phyloP scores from a whole-genome alignment of 2,797 vertebrate species.

The Megalops cyprinoides region DNA sequence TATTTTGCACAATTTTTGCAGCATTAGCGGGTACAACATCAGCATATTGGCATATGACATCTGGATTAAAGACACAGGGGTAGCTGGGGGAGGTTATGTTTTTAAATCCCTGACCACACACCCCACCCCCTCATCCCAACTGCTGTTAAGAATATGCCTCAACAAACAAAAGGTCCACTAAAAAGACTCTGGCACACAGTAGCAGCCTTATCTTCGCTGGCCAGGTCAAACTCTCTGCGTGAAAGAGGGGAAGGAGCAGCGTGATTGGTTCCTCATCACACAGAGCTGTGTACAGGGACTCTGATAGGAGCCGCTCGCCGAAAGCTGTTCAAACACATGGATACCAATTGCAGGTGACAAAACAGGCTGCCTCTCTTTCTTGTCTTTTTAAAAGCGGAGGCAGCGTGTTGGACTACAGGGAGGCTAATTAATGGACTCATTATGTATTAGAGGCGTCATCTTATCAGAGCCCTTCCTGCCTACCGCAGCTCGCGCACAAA shows the following conservation, averaged over 20 bases:
- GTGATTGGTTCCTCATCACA: conserved; percentile 44
- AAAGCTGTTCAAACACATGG: conserved; percentile 66
- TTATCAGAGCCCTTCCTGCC: conserved; percentile 67
- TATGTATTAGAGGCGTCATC: conserved; percentile 67
- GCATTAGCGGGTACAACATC: conserved; percentile 48
- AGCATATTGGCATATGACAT: conserved; percentile 52
- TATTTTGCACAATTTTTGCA: not conserved
- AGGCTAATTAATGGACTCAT: conserved; percentile 76
- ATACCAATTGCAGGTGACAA: conserved; percentile 61
- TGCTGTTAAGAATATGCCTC: conserved; percentile 6
- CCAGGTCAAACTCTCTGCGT: conserved; percentile 55
- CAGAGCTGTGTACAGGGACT: too few relatives aligned
- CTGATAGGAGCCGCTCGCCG: conserved; percentile 50
- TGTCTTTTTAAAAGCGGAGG: conserved; percentile 55
- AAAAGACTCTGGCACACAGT: conserved; percentile 33
- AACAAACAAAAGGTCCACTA: conserved; percentile 43
- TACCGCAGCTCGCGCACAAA: conserved; percentile 69
- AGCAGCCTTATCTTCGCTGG: conserved; percentile 63
- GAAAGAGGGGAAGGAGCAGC: conserved; percentile 50
- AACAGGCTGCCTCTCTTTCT: conserved; percentile 59
- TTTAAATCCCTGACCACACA: conserved; percentile 35
- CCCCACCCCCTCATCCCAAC: conserved; percentile 26
- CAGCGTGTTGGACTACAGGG: conserved; percentile 67
- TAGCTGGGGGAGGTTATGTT: too few relatives aligned
- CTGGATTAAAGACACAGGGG: conserved; percentile 60